Evolutionary conservation across 2,888 invertebrate genomes (phyloP).

Genomic region (Nasonovia ribisnigri): DNA sequence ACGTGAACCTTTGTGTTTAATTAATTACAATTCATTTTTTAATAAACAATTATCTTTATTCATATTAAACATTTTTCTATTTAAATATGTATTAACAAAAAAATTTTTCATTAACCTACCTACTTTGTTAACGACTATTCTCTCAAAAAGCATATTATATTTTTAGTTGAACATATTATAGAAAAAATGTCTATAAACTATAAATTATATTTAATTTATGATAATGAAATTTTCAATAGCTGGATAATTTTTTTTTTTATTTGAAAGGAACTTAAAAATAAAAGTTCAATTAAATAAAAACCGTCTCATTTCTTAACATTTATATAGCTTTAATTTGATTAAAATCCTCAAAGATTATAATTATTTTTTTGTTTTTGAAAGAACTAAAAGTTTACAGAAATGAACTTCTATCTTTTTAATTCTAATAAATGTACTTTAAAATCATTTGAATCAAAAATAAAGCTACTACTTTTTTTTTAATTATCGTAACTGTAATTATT

Average conservation of each 20-base stretch:
- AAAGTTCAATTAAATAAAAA: slow-evolving; percentile 1
- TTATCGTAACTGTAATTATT: slow-evolving; percentile 41
- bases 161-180: neutral
- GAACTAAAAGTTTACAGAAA: slow-evolving; percentile 20
- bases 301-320: neutral
- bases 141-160: neutral
- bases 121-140: neutral
- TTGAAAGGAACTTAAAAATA: neutral
- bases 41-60: neutral
- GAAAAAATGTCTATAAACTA: neutral
- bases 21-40: neutral
- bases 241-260: neutral
- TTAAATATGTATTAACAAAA: neutral
- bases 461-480: slow-evolving; percentile 15
- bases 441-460: slow-evolving; percentile 29
- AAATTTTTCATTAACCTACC: neutral
- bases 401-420: slow-evolving; percentile 31
- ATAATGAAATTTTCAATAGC: neutral
- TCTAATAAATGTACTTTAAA: slow-evolving; percentile 40
- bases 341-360: neutral
- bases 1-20: neutral
- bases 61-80: neutral
- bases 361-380: slow-evolving; percentile 21
- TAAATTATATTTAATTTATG: neutral
- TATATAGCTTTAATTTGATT: neutral